Evolutionary conservation across 2,888 invertebrate species (phyloP).

Genomic region (Drosophila austrosaltans): DNA sequence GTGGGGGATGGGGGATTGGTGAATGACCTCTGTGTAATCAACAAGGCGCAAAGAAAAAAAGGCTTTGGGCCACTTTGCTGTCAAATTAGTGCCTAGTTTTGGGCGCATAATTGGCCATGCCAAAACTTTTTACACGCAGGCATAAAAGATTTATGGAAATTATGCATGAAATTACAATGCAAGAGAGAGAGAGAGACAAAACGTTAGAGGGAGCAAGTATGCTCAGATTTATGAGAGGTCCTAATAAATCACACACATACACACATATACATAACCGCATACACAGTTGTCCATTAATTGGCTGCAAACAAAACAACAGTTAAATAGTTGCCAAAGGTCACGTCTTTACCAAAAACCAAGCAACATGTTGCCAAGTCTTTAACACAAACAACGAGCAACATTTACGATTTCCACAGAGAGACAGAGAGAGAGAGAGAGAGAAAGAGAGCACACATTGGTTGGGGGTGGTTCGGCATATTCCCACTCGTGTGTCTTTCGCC

Average conservation of each 20-base stretch:
- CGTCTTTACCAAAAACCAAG: conserved; percentile 35
- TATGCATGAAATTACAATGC: conserved; percentile 68
- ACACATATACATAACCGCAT: conserved; percentile 15
- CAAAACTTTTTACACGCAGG: conserved; percentile 67
- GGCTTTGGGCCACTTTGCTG: conserved; percentile 60
- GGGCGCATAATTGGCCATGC: conserved; percentile 67
- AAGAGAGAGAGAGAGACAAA: conserved; percentile 26
- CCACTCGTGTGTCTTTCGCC: conserved; percentile 2
- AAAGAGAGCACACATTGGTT: conserved; percentile 23
- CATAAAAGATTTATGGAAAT: conserved; percentile 77
- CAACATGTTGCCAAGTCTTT: conserved; percentile 51
- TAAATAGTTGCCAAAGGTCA: conserved; percentile 75
- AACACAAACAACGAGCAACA: conserved; percentile 15
- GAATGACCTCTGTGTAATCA: conserved; percentile 46
- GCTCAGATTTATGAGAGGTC: conserved; percentile 69
- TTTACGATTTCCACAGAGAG: conserved; percentile 8
- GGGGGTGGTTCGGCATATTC: not conserved
- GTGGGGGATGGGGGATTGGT: conserved; percentile 8
- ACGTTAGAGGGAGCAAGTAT: conserved; percentile 16
- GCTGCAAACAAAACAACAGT: conserved; percentile 59
- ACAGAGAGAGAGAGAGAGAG: not conserved
- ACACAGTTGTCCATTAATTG: conserved; percentile 70
- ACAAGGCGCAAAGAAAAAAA: conserved; percentile 31
- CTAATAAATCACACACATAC: conserved; percentile 68
- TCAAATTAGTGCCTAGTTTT: conserved; percentile 75